Base-by-base conservation (phyloP, 2,113 vertebrate species). In the Myiozetetes cayanensis region DNA sequence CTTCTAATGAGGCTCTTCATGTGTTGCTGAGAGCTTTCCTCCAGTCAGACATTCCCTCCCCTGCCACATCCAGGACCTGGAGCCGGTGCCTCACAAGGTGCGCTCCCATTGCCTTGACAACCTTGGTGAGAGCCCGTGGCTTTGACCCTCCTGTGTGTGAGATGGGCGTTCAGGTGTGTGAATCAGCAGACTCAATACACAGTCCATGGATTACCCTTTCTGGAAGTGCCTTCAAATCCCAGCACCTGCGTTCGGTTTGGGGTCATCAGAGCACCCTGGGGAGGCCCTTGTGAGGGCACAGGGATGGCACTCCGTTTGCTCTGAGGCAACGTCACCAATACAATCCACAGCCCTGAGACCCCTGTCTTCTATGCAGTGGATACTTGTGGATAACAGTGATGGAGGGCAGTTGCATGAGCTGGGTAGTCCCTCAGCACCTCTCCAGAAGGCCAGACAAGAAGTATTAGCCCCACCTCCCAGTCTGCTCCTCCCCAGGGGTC, bases 251-350 rank as follows among this genome's bases (percentile, higher is more conserved):
- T 37, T 68, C 4, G 0, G 7, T 43, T 49, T 31, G 70, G 50
- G 27, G 68, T 33, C 9, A 0, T 33, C 47, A 23, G 88, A 19
- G 8, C 52, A 11, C 24, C 24, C 14, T 24, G 30, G 21, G 43
- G 12, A 52, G 43, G 67, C 68, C 27, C 44, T 44, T 4, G 4
- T 2, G 14, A 67, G 9, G n/a, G 53, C 33, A 10, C 20, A 5
- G 37, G 50, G 33, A 4, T 61, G 70, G 24, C 31, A 9, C 41
- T 61, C 15, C 0, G 1, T 46, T 61, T 23, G 39, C 67, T 33
- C 14, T 0, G 0, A 14, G 37, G 24, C 4, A 6, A 7, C 35
- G 16, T 44, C 14, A 1, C 33, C 63, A 30, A 1, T 6, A 7
- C 47, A 21, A 3, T 68, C 43, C 15, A 2, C 4, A 8, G 65